A percentile compares a stretch with the other conserved stretches of the same genome.
These are phyloP conservation scores for Dreissena polymorpha DNA, from an alignment of 1,140 invertebrate genomes.

Conservation along the genomic window DNA sequence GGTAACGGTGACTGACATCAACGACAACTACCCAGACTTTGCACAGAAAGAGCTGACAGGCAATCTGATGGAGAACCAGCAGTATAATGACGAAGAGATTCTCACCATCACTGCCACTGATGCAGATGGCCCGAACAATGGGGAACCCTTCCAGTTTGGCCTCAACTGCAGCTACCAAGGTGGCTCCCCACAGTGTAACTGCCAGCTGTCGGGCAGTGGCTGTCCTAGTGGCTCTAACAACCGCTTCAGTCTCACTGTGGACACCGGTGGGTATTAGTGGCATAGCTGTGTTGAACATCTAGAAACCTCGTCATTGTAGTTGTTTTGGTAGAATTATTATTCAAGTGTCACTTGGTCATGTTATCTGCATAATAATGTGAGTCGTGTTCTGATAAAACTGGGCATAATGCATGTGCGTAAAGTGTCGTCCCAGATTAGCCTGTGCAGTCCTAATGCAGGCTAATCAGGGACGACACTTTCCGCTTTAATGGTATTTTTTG, in stretches of 20 bases:
- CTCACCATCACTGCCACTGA: slow-evolving; percentile 96
- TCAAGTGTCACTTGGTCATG: too few species aligned
- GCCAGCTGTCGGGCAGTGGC: background rate
- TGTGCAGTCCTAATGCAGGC: too few species aligned
- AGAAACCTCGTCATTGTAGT: too few species aligned
- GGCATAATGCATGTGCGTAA: too few species aligned
- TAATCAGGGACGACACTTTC: too few species aligned
- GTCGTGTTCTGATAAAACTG: too few species aligned
- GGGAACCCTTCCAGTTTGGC: slow-evolving; percentile 95
- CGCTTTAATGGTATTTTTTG: too few species aligned
- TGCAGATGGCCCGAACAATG: slow-evolving; percentile 83
- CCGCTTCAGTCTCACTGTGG: background rate
- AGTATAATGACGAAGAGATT: slow-evolving; percentile 87
- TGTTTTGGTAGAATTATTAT: too few species aligned
- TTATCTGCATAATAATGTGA: too few species aligned
- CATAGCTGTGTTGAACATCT: too few species aligned
- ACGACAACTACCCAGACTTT: slow-evolving; percentile 93
- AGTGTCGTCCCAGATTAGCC: too few species aligned
- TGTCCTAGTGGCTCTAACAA: background rate
- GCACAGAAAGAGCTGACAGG: slow-evolving; percentile 94
- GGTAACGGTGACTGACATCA: slow-evolving; percentile 97
- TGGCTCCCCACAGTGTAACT: slow-evolving; percentile 9
- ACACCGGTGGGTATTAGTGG: too few species aligned
- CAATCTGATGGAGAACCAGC: slow-evolving; percentile 90
- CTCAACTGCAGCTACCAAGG: slow-evolving; percentile 79